Percentiles rank a stretch among this genome's conserved stretches.
Conservation (phyloP, 2,113 vertebrate species). For the Eidolon helvum region DNA sequence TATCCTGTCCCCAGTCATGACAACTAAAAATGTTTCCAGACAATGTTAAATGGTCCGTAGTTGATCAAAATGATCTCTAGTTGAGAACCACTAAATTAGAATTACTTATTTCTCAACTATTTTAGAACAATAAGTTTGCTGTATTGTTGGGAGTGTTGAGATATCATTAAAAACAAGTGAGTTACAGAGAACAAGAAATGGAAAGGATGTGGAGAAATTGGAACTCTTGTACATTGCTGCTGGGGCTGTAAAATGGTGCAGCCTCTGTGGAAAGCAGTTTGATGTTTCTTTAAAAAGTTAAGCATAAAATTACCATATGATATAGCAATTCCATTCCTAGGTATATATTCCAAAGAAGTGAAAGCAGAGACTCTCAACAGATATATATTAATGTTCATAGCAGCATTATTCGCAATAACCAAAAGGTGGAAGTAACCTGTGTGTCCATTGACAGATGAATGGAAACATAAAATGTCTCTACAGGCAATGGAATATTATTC, state of each 20-base stretch:
- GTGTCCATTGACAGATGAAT: neutral
- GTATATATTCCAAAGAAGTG: neutral
- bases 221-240: neutral
- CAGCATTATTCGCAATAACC: neutral
- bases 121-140: neutral
- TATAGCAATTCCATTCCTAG: neutral
- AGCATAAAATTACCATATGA: neutral
- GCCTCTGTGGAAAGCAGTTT: neutral
- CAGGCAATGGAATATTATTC: neutral
- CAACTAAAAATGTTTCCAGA: neutral
- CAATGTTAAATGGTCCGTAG: neutral
- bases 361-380: neutral
- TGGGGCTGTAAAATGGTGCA: neutral
- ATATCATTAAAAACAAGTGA: neutral
- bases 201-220: neutral
- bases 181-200: neutral
- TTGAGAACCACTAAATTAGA: neutral
- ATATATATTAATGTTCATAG: neutral
- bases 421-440: neutral
- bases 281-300: neutral
- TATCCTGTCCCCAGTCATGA: neutral
- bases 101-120: neutral
- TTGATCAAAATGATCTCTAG: neutral
- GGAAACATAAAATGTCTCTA: neutral
- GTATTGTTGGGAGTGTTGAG: neutral